Evolutionary conservation across 2,797 vertebrate species (phyloP).

Genomic region (Cyprinodon diabolis): DNA sequence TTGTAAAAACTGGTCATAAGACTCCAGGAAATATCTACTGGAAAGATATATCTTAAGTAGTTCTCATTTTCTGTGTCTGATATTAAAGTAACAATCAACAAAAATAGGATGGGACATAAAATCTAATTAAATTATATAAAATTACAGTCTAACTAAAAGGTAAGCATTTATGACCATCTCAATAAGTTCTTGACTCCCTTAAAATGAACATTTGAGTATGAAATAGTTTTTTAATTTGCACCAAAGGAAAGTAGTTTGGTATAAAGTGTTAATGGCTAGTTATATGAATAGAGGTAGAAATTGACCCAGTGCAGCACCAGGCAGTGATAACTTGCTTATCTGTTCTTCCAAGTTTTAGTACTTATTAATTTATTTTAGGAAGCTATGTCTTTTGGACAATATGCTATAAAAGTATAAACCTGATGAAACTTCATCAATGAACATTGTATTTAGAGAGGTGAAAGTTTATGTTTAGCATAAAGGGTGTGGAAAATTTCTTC

Average conservation of each 20-base stretch:
- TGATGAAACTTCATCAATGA: neutral
- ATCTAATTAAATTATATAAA: neutral
- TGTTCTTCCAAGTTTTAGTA: neutral
- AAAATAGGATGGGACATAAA: neutral
- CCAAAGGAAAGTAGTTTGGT: no score
- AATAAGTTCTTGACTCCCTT: neutral
- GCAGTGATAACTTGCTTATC: neutral
- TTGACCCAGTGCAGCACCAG: neutral
- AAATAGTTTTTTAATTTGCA: neutral
- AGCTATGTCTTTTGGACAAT: neutral
- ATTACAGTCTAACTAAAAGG: neutral
- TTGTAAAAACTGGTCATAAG: no score
- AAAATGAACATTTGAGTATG: neutral
- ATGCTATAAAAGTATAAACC: neutral
- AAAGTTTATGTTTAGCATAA: no score
- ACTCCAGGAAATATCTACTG: neutral
- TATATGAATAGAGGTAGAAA: neutral
- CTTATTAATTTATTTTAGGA: neutral
- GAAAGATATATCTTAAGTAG: neutral
- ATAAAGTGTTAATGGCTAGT: neutral
- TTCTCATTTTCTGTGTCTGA: neutral
- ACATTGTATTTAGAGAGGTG: neutral
- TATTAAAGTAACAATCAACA: neutral
- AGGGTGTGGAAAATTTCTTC: no score
- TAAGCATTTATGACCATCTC: neutral